Base-by-base conservation (phyloP, 2,797 vertebrate genomes). In the Acipenser ruthenus region DNA sequence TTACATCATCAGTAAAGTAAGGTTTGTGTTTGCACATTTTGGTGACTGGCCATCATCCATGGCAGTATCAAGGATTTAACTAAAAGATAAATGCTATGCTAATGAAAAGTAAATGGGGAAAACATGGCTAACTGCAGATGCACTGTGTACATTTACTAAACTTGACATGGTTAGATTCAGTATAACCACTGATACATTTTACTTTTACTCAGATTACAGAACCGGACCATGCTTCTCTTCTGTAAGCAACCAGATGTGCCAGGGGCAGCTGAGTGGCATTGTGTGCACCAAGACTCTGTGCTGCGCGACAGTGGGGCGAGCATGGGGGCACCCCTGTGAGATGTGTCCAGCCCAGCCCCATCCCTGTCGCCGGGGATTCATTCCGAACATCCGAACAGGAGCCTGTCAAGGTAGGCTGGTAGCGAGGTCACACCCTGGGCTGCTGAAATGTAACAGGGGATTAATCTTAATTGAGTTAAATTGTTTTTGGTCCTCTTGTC, bases 241-340 rank as follows among this genome's bases (percentile, higher is more conserved):
- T n/a, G 86, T 99, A 73, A 95, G 89, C 79, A 98, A 98, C 85
- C 96, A 99, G 90, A 98, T 99, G 97, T 99, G 97, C 85, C 97
- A 99, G 73, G 96, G 96, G 47, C 96, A 98, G 84, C 86, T 99
- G 77, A 94, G 91, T 0, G 97, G 97, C 65, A 98, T 99, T 11
- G 95, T 98, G 67, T 99, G 97, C 87, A 99, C 97, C 8, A 99
- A 99, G 83, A 95, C 94, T 0, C 82, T 99, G 70, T 99, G 97
- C 85, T 98, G 97, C 61, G 96, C 96, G 52, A 99, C 97, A 0
- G 94, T 99, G 2, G 97, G 97, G 64, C 86, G 97, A 74, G 97
- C 97, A 0, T 98, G 97, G 97, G 97, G 97, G 77, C 97, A 99
- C 79, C 97, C 97, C 23, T 99, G 97, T 56, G 97, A 99, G 75